Evolutionary conservation across 2,888 invertebrate genomes (phyloP), one percentile per base, ranked within the genome.

Genomic region (Drosophila maculinotata): DNA sequence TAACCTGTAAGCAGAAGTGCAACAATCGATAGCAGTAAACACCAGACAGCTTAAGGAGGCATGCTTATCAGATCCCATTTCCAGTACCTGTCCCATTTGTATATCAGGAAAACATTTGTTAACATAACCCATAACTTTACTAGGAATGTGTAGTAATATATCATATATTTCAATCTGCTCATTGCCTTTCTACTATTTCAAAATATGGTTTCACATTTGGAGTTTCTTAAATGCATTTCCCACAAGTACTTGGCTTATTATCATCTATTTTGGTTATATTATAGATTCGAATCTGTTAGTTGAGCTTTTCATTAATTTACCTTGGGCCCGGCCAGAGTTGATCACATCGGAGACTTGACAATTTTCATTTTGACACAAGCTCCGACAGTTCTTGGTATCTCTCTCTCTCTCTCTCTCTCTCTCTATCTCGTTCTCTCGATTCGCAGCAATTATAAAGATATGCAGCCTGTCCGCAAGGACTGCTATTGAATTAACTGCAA

Each of bases 401-500:
- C n/a, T n/a, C n/a, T n/a, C n/a, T n/a, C n/a, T n/a, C n/a, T n/a
- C n/a, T n/a, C 14, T 36, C 31, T 30, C n/a, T n/a, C 14, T 10
- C 36, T 3, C 12, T 14, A 31, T 31, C 6, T 31, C 31, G 23
- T 8, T 33, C 14, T 1, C 26, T 35, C 41, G 41, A 14, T 28
- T 39, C 26, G n/a, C 41, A 63, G 26, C 47, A 64, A 64, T 62
- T 66, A 66, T 42, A 44, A 26, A 30, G 36, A 38, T 54, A 57
- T 66, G 53, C 15, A 31, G 47, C 45, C 15, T 14, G 17, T 30
- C 20, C 15, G 1, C 9, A 35, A 36, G 26, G 17, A 28, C 8
- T 31, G 56, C n/a, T 31, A 23, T 52, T 42, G 52, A 69, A 51
- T 33, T 33, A 28, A 38, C 44, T 76, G 56, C 41, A 41, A 56